Conservation (phyloP, 2,797 vertebrate species). For the Myotis myotis region DNA sequence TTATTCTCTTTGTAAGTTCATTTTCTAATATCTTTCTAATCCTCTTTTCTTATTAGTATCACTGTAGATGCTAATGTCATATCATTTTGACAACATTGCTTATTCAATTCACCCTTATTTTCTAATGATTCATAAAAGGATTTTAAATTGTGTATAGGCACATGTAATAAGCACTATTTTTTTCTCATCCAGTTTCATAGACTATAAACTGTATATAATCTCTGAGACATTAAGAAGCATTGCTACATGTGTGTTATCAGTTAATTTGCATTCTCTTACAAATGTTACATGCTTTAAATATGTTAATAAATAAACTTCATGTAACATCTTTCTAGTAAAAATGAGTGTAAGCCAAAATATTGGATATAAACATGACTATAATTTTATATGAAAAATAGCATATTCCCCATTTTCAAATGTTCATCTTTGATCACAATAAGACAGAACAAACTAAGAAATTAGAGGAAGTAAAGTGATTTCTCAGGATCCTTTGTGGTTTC, state of each 20-base stretch:
- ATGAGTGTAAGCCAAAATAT: background rate
- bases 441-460: background rate
- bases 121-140: conserved; percentile 44
- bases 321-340: background rate
- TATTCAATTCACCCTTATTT: conserved; percentile 58
- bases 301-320: background rate
- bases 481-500: background rate
- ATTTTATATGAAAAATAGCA: background rate
- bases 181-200: background rate
- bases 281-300: background rate
- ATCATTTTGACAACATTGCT: conserved; percentile 51
- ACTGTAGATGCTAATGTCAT: conserved; percentile 13
- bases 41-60: conserved; percentile 44
- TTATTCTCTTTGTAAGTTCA: conserved; percentile 45
- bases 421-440: background rate
- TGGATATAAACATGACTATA: background rate
- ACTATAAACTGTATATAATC: background rate
- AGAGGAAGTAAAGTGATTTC: background rate
- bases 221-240: background rate
- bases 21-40: conserved; percentile 46
- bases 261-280: background rate
- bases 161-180: conserved; percentile 40
- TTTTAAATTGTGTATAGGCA: conserved; percentile 22
- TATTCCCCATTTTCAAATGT: background rate
- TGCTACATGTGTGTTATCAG: background rate